Evolutionary conservation across 2,888 invertebrate genomes (phyloP), one percentile per base, ranked within the genome.

Genomic region (Ectemnius continuus): DNA sequence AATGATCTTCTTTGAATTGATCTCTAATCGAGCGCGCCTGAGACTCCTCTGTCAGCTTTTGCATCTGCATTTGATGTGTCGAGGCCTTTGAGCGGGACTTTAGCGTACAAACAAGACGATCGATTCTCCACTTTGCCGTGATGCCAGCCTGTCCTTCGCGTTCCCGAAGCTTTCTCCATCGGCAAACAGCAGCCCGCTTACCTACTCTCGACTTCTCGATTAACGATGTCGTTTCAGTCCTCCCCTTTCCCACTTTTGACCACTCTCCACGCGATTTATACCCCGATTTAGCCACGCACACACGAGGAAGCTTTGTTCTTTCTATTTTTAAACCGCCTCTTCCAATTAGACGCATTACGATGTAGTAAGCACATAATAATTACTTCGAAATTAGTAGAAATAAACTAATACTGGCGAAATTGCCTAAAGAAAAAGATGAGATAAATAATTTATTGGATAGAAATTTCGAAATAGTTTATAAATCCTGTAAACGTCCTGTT

Each of bases 11-110:
- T 36, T 36, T 36, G 8, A 36, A 36, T 36, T 36, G 36, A 11
- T 45, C 16, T 14, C 23, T 66, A 23, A 11, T 13, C 8, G 6
- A 46, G 28, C 0, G 4, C 23, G 3, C 2, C 23, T 23, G 6
- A 74, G 71, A 74, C 70, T 65, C 58, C 28, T 58, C 72, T 79
- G 84, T 83, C 80, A 78, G 80, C 80, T 1, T 81, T 75, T 78
- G 82, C 81, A 84, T 83, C 83, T 82, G 81, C 83, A 83, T 82
- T 83, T 84, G 76, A 81, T 80, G 80, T 80, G 52, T 52, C 52
- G 52, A 52, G n/a, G 36, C 4, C 8, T 36, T 36, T 36, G 11
- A 36, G 73, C 73, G 71, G 58, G 71, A 67, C 64, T 64, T 65
- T 73, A 70, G 61, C 70, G 70, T 60, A 70, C 73, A 64, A 62